These are phyloP conservation scores for Trichosurus vulpecula DNA, from an alignment of 2,797 vertebrate genomes.

Conservation along the genomic window DNA sequence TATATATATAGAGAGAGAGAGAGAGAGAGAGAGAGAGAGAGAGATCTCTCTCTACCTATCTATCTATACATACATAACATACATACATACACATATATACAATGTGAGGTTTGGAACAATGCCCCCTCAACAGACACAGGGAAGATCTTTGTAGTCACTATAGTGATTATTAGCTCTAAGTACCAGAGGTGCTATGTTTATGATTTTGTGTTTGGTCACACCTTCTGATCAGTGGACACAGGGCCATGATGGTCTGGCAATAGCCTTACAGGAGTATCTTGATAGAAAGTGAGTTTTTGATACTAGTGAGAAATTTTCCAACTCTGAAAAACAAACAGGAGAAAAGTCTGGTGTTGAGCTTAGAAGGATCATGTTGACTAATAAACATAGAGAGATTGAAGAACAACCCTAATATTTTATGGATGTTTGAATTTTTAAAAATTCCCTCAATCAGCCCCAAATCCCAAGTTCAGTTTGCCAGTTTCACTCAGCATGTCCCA, in stretches of 20 bases:
- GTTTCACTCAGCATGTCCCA: not conserved
- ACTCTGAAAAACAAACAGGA: accelerated
- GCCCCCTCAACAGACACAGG: conserved; percentile 96
- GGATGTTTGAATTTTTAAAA: not conserved
- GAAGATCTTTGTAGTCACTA: conserved; percentile 98
- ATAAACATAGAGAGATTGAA: not conserved
- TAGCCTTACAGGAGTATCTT: not conserved
- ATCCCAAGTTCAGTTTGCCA: not conserved
- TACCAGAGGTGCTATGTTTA: conserved; percentile 62
- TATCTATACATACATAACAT: too few species aligned
- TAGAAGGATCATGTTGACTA: not conserved
- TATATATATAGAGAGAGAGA: too few species aligned
- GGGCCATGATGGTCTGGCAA: not conserved
- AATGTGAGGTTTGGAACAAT: conserved; percentile 97
- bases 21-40: too few species aligned
- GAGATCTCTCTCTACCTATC: too few species aligned
- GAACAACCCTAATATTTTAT: not conserved
- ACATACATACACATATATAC: not conserved
- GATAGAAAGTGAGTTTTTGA: not conserved
- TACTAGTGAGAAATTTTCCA: conserved; percentile 27
- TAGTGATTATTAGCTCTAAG: conserved; percentile 99
- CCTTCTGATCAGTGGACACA: not conserved
- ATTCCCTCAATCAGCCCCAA: not conserved
- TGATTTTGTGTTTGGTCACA: not conserved
- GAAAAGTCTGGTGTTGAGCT: not conserved